These are phyloP conservation scores for Trochalopteron elliotii DNA, from an alignment of 2,113 vertebrate genomes.

Conservation along the genomic window DNA sequence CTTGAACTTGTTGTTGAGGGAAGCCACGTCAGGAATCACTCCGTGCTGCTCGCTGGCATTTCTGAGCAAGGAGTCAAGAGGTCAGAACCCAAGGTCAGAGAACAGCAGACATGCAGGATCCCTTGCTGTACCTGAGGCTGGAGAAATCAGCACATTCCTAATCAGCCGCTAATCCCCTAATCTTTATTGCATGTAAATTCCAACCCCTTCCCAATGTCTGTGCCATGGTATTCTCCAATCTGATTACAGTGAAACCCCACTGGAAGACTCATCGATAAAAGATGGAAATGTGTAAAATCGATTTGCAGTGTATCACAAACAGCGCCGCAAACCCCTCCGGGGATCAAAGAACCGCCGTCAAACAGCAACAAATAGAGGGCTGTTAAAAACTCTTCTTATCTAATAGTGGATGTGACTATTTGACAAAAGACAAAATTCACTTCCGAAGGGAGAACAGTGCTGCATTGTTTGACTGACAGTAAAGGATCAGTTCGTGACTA, in stretches of 20 bases:
- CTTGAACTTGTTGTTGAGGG: not conserved
- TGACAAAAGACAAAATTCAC: not conserved
- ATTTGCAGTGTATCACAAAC: not conserved
- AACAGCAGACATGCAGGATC: not conserved
- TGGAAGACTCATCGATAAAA: not conserved
- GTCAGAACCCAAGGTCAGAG: constrained; percentile 10
- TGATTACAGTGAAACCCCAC: not conserved
- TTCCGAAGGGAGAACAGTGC: not conserved
- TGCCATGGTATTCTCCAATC: not conserved
- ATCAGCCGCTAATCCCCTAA: constrained; percentile 25
- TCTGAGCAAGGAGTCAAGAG: not conserved
- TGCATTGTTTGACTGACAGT: not conserved
- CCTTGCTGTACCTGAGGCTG: constrained; percentile 3
- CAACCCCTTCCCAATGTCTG: not conserved
- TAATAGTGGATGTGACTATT: not conserved
- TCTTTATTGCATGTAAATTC: constrained; percentile 50
- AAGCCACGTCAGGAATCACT: not conserved
- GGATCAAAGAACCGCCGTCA: not conserved
- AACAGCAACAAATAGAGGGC: not conserved
- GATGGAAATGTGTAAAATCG: constrained; percentile 17
- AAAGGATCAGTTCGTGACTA: not conserved
- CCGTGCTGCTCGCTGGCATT: not conserved
- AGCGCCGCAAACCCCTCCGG: not conserved
- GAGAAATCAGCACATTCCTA: not conserved
- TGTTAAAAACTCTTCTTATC: not conserved